Evolutionary conservation across 2,797 vertebrate species (phyloP).

Genomic region (Gymnodraco acuticeps): DNA sequence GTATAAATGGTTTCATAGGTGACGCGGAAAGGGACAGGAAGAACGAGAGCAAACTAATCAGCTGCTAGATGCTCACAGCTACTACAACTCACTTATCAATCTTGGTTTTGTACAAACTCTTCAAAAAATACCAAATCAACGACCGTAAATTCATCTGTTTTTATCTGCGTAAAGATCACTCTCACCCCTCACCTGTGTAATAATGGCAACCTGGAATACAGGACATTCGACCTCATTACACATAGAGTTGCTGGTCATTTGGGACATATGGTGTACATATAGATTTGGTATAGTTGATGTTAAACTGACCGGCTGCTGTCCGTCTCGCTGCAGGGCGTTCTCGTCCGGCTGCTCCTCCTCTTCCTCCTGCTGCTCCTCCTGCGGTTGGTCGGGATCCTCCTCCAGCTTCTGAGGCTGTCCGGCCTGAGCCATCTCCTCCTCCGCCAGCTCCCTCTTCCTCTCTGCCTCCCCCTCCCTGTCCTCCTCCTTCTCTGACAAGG

Average conservation of each 20-base stretch:
- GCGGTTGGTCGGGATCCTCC: constrained; percentile 89
- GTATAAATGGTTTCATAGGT: too few species aligned
- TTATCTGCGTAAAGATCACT: too few species aligned
- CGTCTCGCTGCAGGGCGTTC: constrained; percentile 80
- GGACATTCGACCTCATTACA: neutral
- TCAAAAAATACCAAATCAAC: too few species aligned
- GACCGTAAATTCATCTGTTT: too few species aligned
- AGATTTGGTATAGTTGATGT: too few species aligned
- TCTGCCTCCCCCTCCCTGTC: constrained; percentile 80
- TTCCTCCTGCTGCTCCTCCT: constrained; percentile 78
- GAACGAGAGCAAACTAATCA: too few species aligned
- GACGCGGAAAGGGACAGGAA: too few species aligned
- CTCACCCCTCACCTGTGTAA: too few species aligned
- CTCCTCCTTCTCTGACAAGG: constrained; percentile 64
- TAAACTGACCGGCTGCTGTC: constrained; percentile 70
- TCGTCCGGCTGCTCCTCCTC: constrained; percentile 81
- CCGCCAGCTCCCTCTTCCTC: constrained; percentile 89
- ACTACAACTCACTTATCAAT: too few species aligned
- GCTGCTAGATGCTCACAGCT: too few species aligned
- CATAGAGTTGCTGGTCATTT: constrained; percentile 14
- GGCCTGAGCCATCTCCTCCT: constrained; percentile 95
- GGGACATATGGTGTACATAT: neutral
- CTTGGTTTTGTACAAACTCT: too few species aligned
- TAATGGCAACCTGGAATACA: too few species aligned
- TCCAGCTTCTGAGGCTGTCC: constrained; percentile 91